phyloP scores from a whole-genome alignment of 1,140 invertebrate species.

The Schlechtendalia chinensis region DNA sequence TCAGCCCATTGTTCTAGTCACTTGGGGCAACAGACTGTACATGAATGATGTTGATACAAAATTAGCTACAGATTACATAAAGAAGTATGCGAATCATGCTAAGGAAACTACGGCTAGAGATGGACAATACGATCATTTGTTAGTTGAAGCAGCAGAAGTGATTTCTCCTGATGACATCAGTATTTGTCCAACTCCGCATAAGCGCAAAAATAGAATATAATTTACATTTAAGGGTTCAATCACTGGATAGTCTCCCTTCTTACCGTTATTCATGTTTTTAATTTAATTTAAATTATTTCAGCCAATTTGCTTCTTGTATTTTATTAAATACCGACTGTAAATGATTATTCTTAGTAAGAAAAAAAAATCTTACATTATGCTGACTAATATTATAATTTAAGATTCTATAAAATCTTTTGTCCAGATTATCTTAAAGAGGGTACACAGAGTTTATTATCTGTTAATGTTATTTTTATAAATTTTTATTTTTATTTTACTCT shows the following conservation, averaged over 20 bases:
- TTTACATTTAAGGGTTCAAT: no score
- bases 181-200: constrained; percentile 32
- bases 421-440: background rate
- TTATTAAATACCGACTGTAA: no score
- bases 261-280: no score
- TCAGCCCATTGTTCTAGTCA: constrained; percentile 72
- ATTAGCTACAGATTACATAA: constrained; percentile 65
- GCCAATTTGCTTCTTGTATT: no score
- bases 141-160: constrained; percentile 61
- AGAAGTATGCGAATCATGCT: constrained; percentile 64
- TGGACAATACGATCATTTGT: constrained; percentile 64
- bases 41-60: constrained; percentile 67
- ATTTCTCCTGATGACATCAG: constrained; percentile 55
- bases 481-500: background rate
- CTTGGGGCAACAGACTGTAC: constrained; percentile 72
- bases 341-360: no score
- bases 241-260: no score
- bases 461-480: background rate
- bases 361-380: background rate
- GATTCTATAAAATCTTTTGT: background rate
- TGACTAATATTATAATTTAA: background rate
- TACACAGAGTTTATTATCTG: background rate
- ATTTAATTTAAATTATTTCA: no score
- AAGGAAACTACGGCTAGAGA: constrained; percentile 64
- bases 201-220: constrained; percentile 45